These are phyloP conservation scores for Polyodon spathula DNA, from an alignment of 2,113 vertebrate genomes.

Conservation along the genomic window DNA sequence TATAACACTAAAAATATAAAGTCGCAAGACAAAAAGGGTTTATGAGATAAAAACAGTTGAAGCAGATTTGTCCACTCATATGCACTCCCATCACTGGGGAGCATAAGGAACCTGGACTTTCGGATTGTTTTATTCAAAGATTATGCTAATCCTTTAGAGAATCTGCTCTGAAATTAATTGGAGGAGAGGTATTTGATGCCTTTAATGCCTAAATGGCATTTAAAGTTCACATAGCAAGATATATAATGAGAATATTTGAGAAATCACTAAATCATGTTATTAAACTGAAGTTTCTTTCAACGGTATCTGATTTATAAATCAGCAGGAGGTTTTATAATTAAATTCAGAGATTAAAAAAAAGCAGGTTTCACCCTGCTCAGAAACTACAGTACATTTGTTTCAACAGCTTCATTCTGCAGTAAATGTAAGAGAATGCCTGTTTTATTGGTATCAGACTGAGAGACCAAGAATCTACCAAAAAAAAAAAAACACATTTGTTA, in stretches of 20 bases:
- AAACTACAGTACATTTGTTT: not conserved
- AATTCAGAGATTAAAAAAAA: slow-evolving; percentile 2
- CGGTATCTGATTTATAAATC: not conserved
- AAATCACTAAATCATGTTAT: slow-evolving; percentile 16
- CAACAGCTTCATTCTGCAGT: no score
- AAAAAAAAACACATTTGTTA: no score
- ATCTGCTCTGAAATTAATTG: slow-evolving; percentile 15
- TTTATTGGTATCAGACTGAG: no score
- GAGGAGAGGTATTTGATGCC: slow-evolving; percentile 5
- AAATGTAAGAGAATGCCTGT: no score
- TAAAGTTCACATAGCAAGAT: slow-evolving; percentile 15
- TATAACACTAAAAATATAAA: no score
- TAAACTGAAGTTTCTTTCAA: not conserved
- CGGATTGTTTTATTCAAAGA: slow-evolving; percentile 16
- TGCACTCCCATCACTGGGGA: no score
- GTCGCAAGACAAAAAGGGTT: no score
- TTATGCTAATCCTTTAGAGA: slow-evolving; percentile 8
- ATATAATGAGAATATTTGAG: slow-evolving; percentile 19
- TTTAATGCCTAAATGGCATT: slow-evolving; percentile 15
- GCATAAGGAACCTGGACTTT: no score
- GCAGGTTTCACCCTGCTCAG: not conserved
- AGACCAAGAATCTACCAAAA: not conserved
- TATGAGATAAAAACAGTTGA: no score
- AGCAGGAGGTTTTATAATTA: slow-evolving; percentile 5
- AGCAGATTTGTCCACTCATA: no score